Evolutionary conservation across 2,797 vertebrate species (phyloP).

Genomic region (Anabas testudineus): DNA sequence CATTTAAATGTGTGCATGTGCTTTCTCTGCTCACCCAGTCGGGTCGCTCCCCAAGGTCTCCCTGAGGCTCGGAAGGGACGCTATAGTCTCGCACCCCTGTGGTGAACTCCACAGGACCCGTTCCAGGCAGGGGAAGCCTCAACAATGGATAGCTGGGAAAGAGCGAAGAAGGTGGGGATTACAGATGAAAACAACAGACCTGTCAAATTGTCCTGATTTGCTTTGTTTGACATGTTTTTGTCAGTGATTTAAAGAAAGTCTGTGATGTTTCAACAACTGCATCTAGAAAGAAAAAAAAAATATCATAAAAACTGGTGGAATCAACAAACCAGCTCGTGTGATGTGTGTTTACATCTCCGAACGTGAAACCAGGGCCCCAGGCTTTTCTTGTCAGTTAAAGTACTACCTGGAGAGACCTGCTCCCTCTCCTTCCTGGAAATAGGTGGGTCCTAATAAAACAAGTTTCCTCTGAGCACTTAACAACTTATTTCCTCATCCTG

Average conservation of each 20-base stretch:
- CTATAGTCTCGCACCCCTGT: constrained; percentile 92
- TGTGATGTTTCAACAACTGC: not conserved
- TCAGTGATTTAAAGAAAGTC: not conserved
- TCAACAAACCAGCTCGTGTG: no score
- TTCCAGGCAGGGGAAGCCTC: constrained; percentile 96
- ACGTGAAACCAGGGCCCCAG: constrained; percentile 39
- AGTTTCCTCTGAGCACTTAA: constrained; percentile 17
- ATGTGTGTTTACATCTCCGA: constrained; percentile 12
- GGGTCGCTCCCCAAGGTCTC: constrained; percentile 86
- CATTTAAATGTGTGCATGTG: not conserved
- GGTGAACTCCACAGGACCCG: constrained; percentile 95
- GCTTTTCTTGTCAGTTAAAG: constrained; percentile 42
- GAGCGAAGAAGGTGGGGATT: not conserved
- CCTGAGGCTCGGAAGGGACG: constrained; percentile 82
- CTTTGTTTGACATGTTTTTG: not conserved
- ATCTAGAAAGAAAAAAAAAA: not conserved
- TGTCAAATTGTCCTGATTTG: not conserved
- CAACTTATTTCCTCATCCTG: not conserved
- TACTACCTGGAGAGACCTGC: constrained; percentile 30
- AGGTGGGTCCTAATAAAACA: constrained; percentile 37
- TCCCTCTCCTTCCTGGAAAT: constrained; percentile 26
- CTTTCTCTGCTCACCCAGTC: constrained; percentile 89
- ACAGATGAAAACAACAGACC: not conserved
- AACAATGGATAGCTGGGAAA: constrained; percentile 90
- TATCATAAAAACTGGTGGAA: no score